phyloP scores from a whole-genome alignment of 2,113 vertebrate species.

The Peromyscus maniculatus region DNA sequence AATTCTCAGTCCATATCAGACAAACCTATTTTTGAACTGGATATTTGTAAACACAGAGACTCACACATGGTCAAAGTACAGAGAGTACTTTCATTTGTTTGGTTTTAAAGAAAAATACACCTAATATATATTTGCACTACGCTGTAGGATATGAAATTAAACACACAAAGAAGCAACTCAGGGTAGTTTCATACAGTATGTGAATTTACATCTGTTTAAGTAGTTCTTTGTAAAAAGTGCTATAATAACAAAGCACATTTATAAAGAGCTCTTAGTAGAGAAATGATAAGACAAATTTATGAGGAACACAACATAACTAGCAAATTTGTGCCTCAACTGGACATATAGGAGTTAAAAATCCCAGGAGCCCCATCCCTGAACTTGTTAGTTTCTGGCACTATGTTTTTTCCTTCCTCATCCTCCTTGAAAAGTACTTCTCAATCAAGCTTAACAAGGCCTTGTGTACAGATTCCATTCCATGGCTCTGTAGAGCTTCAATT shows the following conservation, averaged over 20 bases:
- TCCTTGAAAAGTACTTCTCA: conserved; percentile 95
- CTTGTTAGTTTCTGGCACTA: conserved; percentile 89
- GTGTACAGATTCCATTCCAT: conserved; percentile 96
- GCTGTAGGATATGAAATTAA: conserved; percentile 74
- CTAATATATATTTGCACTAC: conserved; percentile 86
- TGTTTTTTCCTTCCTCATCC: conserved; percentile 91
- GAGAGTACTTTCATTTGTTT: too few species aligned
- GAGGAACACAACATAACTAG: conserved; percentile 58
- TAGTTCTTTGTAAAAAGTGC: conserved; percentile 86
- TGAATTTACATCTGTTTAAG: conserved; percentile 86
- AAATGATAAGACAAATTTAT: conserved; percentile 77
- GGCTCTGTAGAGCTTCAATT: conserved; percentile 95
- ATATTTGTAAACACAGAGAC: too few species aligned
- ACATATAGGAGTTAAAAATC: conserved; percentile 91
- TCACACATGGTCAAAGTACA: too few species aligned
- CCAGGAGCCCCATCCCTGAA: conserved; percentile 86
- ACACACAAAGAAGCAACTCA: conserved; percentile 76
- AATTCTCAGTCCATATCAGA: too few species aligned
- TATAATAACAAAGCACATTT: conserved; percentile 84
- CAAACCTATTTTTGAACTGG: too few species aligned
- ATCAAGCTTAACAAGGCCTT: conserved; percentile 92
- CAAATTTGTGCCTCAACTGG: background rate
- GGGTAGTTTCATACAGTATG: conserved; percentile 82
- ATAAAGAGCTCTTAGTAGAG: conserved; percentile 81
- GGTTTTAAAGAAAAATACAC: conserved; percentile 50